phyloP scores from a whole-genome alignment of 2,888 invertebrate genomes.

The Plagodis pulveraria region DNA sequence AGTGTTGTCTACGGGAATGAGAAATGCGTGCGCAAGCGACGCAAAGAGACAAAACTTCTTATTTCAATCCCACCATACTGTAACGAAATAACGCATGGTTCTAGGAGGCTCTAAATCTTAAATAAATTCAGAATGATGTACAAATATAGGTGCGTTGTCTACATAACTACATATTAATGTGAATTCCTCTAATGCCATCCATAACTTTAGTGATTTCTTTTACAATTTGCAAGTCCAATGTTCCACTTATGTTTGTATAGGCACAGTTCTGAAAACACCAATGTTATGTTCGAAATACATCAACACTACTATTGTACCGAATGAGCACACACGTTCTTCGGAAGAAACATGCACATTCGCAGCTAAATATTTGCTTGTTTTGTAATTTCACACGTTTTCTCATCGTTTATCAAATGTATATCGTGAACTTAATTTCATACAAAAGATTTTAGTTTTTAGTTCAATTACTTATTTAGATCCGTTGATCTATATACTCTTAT shows the following conservation, averaged over 20 bases:
- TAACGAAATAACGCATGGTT: too few species aligned
- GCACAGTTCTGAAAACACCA: conserved; percentile 68
- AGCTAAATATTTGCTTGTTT: conserved; percentile 65
- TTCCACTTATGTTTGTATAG: conserved; percentile 49
- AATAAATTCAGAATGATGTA: too few species aligned
- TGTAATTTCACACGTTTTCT: conserved; percentile 53
- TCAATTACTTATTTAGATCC: too few species aligned
- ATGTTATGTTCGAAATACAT: conserved; percentile 67
- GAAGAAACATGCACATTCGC: conserved; percentile 69
- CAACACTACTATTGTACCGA: conserved; percentile 73
- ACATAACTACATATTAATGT: neutral
- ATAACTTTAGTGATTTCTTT: conserved; percentile 17
- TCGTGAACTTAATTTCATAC: neutral
- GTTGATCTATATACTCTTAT: too few species aligned
- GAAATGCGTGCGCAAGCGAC: conserved; percentile 2
- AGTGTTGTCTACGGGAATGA: conserved; percentile 12
- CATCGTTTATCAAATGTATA: conserved; percentile 31
- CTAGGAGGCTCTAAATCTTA: too few species aligned
- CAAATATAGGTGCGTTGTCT: neutral
- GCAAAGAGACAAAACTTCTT: neutral
- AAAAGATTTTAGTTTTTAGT: too few species aligned
- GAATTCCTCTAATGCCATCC: neutral
- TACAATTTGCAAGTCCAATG: conserved; percentile 36
- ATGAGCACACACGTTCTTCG: conserved; percentile 57
- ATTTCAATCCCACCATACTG: neutral